phyloP scores from a whole-genome alignment of 1,140 invertebrate genomes.

The Drosophila truncata region DNA sequence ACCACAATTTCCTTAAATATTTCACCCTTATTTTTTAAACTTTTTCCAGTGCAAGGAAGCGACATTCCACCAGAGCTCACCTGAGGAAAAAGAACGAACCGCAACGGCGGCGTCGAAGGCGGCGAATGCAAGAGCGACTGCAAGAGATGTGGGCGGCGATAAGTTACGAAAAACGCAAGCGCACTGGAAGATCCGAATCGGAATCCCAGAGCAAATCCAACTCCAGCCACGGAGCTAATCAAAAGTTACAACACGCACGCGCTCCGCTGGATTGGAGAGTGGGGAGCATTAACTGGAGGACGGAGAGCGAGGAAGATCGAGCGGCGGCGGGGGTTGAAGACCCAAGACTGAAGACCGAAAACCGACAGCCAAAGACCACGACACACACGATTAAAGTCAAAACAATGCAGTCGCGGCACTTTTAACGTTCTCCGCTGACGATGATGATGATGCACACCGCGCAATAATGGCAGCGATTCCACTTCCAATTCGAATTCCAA shows the following conservation, averaged over 20 bases:
- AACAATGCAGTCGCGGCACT: constrained; percentile 74
- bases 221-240: constrained; percentile 56
- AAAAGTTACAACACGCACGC: constrained; percentile 81
- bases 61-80: constrained; percentile 60
- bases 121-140: constrained; percentile 47
- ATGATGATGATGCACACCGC: constrained; percentile 47
- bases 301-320: not conserved
- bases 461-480: constrained; percentile 12
- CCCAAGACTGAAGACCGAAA: not conserved
- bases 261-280: constrained; percentile 32
- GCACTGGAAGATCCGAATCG: constrained; percentile 49
- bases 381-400: constrained; percentile 74
- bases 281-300: constrained; percentile 2
- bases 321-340: not conserved
- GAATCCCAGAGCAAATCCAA: constrained; percentile 30
- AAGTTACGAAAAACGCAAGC: constrained; percentile 69
- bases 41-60: constrained; percentile 4
- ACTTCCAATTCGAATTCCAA: constrained; percentile 28
- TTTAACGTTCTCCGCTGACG: constrained; percentile 54
- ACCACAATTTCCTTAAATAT: no score
- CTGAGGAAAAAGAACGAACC: constrained; percentile 43
- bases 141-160: constrained; percentile 70
- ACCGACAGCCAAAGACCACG: constrained; percentile 18
- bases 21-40: not conserved
- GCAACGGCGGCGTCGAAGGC: constrained; percentile 23